These are phyloP conservation scores for Lysandra coridon DNA, from an alignment of 2,888 invertebrate genomes.

Conservation along the genomic window DNA sequence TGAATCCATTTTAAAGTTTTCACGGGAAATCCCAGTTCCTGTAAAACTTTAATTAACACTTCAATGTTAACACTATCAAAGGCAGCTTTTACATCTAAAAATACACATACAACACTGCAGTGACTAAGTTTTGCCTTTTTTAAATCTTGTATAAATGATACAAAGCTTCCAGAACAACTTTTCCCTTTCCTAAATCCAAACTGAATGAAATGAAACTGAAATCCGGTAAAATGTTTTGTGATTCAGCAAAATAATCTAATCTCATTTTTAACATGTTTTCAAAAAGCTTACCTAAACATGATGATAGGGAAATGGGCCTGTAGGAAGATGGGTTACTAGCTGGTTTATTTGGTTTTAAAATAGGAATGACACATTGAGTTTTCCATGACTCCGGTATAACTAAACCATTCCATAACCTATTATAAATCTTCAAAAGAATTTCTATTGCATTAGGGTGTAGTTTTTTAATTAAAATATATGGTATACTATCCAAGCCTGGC, in stretches of 20 bases:
- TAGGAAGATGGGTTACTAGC: constrained; percentile 35
- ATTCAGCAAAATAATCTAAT: constrained; percentile 39
- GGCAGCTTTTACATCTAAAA: constrained; percentile 39
- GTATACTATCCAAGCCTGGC: constrained; percentile 36
- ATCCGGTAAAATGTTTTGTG: constrained; percentile 33
- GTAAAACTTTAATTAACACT: constrained; percentile 9
- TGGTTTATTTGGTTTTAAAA: constrained; percentile 34
- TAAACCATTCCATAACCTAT: constrained; percentile 35
- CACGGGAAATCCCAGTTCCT: constrained; percentile 32
- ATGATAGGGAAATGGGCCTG: constrained; percentile 39
- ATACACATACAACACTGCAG: constrained; percentile 11
- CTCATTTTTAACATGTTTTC: constrained; percentile 38
- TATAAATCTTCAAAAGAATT: constrained; percentile 35
- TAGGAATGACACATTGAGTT: constrained; percentile 39
- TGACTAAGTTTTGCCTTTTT: constrained; percentile 32
- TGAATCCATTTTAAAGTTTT: constrained; percentile 32
- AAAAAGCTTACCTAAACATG: constrained; percentile 40
- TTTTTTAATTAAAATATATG: constrained; percentile 33
- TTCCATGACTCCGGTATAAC: constrained; percentile 38
- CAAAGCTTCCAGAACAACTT: constrained; percentile 37
- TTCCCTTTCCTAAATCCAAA: constrained; percentile 36
- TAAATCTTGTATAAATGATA: constrained; percentile 35
- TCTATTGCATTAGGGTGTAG: constrained; percentile 33
- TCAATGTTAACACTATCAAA: constrained; percentile 38
- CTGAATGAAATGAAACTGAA: too few relatives aligned